phyloP scores from a whole-genome alignment of 2,888 invertebrate genomes.

The Torymus aiolomorphi region DNA sequence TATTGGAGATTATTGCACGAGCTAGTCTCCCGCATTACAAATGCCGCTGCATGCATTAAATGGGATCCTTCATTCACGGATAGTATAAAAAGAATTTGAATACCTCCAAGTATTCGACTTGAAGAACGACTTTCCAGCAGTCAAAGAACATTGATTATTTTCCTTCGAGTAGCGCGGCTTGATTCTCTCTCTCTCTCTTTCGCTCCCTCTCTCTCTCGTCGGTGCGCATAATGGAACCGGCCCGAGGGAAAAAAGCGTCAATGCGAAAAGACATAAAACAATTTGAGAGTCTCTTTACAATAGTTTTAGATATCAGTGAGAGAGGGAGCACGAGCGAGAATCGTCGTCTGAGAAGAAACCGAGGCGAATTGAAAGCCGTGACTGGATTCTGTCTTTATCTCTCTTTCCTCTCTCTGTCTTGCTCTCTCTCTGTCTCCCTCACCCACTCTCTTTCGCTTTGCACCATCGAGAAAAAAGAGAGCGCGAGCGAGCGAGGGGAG shows the following conservation, averaged over 20 bases:
- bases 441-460: not conserved
- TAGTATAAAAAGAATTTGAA: not conserved
- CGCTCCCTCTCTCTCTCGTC: too few species aligned
- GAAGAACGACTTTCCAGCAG: not conserved
- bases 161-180: not conserved
- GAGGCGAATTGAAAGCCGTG: slow-evolving; percentile 47
- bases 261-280: slow-evolving; percentile 43
- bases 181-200: not conserved
- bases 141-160: slow-evolving; percentile 23
- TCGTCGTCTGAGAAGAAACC: slow-evolving; percentile 30
- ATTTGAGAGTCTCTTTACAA: slow-evolving; percentile 44
- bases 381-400: slow-evolving; percentile 25
- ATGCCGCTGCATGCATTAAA: not conserved
- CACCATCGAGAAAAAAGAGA: slow-evolving; percentile 11
- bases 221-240: not conserved
- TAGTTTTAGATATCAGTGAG: slow-evolving; percentile 37
- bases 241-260: not conserved
- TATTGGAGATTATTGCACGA: slow-evolving; percentile 33
- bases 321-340: too few species aligned
- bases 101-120: not conserved
- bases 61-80: slow-evolving; percentile 34
- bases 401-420: too few species aligned
- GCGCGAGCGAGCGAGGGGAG: slow-evolving; percentile 13
- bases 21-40: not conserved
- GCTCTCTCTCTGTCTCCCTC: too few species aligned